These are phyloP conservation scores for Mus spicilegus DNA, from an alignment of 2,113 vertebrate species.

Conservation along the genomic window DNA sequence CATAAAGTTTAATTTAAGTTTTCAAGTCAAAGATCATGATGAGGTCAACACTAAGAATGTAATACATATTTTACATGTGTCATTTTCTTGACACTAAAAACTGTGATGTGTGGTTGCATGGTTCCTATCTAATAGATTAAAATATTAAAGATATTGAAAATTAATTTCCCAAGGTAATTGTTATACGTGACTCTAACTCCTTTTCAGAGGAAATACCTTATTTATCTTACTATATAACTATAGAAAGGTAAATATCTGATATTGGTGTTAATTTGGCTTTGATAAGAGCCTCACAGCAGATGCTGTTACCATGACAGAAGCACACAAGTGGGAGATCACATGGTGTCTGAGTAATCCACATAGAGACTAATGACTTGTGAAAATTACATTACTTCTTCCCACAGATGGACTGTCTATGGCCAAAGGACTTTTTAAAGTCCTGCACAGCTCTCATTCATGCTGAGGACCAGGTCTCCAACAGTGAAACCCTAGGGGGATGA, in stretches of 20 bases:
- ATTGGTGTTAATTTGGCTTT: background rate
- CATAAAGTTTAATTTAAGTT: background rate
- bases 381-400: background rate
- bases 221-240: background rate
- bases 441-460: background rate
- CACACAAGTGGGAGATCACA: background rate
- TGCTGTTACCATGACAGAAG: background rate
- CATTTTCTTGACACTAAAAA: background rate
- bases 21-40: constrained; percentile 28
- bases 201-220: background rate
- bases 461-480: background rate
- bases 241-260: background rate
- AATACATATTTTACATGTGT: background rate
- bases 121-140: background rate
- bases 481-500: background rate
- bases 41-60: background rate
- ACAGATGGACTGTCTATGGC: no score
- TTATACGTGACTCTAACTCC: background rate
- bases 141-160: background rate
- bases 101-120: background rate
- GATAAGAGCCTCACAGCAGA: background rate
- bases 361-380: background rate
- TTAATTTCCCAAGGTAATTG: background rate
- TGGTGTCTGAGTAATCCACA: background rate
- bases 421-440: background rate